phyloP scores from a whole-genome alignment of 2,888 invertebrate genomes.

The Thelaira solivaga region DNA sequence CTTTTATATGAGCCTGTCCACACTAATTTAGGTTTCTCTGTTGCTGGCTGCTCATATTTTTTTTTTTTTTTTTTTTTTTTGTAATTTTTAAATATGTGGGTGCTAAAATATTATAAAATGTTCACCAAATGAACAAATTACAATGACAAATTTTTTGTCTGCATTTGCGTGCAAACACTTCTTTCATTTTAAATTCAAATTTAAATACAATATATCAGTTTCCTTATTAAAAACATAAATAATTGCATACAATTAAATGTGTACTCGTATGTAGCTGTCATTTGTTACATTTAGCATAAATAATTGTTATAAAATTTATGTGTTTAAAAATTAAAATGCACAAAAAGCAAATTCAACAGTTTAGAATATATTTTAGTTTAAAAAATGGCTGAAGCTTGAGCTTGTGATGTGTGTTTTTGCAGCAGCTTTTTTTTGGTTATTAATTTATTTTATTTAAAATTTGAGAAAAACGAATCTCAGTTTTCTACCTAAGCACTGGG shows the following conservation, averaged over 20 bases:
- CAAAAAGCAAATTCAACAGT: no score
- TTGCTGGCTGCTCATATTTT: conserved; percentile 14
- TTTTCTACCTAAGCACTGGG: no score
- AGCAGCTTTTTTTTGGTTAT: no score
- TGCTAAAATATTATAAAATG: conserved; percentile 30
- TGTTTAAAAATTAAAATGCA: no score
- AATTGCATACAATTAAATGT: background rate
- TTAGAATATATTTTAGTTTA: no score
- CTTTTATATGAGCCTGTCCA: no score
- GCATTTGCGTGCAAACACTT: background rate
- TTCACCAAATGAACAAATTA: conserved; percentile 38
- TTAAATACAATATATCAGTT: background rate
- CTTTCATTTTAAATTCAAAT: background rate
- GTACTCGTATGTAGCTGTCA: background rate
- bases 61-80: background rate
- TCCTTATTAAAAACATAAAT: background rate
- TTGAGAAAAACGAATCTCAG: no score
- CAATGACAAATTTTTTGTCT: conserved; percentile 36
- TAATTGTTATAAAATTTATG: no score
- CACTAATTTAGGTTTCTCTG: no score
- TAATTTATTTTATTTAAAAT: no score
- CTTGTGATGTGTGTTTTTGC: no score
- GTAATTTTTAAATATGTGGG: conserved; percentile 33
- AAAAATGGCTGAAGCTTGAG: no score
- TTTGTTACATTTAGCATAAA: background rate